Conservation (phyloP, 2,113 vertebrate genomes). For the Stegastes partitus region DNA sequence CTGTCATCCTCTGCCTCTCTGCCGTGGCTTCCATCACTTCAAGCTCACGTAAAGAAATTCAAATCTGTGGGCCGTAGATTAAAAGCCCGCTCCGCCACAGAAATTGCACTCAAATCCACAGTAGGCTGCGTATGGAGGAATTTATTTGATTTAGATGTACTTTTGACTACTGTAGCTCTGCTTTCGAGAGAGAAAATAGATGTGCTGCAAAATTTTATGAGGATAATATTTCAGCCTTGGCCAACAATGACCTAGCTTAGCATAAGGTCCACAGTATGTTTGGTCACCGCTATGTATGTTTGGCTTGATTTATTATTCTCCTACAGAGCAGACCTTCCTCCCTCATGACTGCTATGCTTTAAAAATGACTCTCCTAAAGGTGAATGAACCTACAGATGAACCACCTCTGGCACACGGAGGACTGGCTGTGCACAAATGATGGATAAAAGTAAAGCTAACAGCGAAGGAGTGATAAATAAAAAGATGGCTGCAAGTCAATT, state of each 20-base stretch:
- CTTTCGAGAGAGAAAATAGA: conserved; percentile 48
- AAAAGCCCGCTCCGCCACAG: conserved; percentile 14
- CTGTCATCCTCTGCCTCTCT: conserved; percentile 47
- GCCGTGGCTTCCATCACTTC: conserved; percentile 4
- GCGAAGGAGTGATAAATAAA: conserved; percentile 19
- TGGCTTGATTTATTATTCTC: conserved; percentile 51
- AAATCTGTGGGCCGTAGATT: conserved; percentile 51
- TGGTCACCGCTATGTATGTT: conserved; percentile 33
- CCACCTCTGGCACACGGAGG: conserved; percentile 10
- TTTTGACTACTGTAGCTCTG: conserved; percentile 46
- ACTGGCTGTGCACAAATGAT: conserved; percentile 1
- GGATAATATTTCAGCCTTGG: conserved; percentile 50
- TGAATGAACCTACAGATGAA: conserved; percentile 37
- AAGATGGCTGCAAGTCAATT: conserved; percentile 33
- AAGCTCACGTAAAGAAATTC: conserved; percentile 38
- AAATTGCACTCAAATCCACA: conserved; percentile 59
- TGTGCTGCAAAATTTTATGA: conserved; percentile 50
- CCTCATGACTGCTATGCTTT: conserved; percentile 50
- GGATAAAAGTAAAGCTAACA: conserved; percentile 20
- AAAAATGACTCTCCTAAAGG: conserved; percentile 46
- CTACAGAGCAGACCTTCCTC: conserved; percentile 26
- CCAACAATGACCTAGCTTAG: conserved; percentile 54
- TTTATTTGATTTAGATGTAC: conserved; percentile 58
- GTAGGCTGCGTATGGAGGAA: conserved; percentile 23
- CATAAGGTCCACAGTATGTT: conserved; percentile 43